Percentiles rank a stretch among this genome's conserved stretches.
phyloP scores from a whole-genome alignment of 2,797 vertebrate genomes.

The Margarornis squamiger region DNA sequence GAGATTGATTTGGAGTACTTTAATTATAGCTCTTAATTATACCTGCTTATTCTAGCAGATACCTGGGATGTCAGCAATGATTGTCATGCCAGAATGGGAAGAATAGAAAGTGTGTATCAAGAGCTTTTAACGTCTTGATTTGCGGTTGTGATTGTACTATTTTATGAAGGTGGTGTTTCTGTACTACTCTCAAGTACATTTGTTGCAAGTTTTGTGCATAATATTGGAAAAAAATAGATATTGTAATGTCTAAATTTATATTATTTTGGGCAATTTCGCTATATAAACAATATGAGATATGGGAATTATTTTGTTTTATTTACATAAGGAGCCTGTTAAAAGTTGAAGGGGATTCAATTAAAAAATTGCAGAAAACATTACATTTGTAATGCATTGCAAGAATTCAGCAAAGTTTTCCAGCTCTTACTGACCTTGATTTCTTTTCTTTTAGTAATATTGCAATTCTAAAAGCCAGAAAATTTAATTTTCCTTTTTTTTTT shows the following conservation, averaged over 20 bases:
- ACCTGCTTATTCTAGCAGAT: not conserved
- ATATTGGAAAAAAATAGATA: not conserved
- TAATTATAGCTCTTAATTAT: constrained; percentile 20
- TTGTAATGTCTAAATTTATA: not conserved
- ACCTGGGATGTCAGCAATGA: not conserved
- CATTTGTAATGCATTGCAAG: not conserved
- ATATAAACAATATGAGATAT: not conserved
- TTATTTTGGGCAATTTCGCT: not conserved
- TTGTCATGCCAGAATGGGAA: not conserved
- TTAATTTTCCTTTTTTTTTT: not conserved
- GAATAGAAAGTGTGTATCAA: not conserved
- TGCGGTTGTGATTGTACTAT: not conserved
- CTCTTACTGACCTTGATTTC: not conserved
- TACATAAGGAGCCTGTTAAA: not conserved
- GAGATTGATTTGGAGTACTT: not conserved
- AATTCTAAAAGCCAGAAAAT: not conserved
- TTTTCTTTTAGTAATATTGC: not conserved
- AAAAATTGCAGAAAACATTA: not conserved
- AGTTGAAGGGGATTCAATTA: not conserved
- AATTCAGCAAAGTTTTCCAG: not conserved
- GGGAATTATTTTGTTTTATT: not conserved
- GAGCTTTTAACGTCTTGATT: not conserved
- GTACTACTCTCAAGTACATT: not conserved
- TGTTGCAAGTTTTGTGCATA: not conserved
- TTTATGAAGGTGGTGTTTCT: not conserved